A percentile compares a stretch with the other conserved stretches of the same genome.
phyloP scores from a whole-genome alignment of 1,140 invertebrate genomes.

The Berghia stephanieae region DNA sequence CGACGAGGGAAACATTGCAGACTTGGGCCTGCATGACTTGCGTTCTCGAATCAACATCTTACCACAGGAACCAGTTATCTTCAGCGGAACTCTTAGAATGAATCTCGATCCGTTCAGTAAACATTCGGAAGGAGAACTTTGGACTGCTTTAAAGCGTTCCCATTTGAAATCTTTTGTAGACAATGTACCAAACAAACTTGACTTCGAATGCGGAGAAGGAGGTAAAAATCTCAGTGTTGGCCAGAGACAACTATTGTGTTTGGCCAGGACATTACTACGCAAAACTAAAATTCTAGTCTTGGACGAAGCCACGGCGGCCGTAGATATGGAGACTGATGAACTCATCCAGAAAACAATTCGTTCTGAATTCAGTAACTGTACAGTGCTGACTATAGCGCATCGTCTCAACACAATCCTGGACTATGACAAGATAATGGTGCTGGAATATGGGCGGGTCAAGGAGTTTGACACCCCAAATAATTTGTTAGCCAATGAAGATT shows the following conservation, averaged over 20 bases:
- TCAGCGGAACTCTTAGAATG: conserved; percentile 81
- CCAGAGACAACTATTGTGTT: conserved; percentile 69
- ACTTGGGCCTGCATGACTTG: conserved; percentile 70
- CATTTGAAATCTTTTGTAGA: conserved; percentile 62
- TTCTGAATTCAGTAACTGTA: conserved; percentile 58
- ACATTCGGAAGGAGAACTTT: conserved; percentile 76
- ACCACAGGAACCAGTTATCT: conserved; percentile 77
- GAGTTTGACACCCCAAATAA: conserved; percentile 62
- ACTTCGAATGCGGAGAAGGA: conserved; percentile 62
- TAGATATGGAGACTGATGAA: conserved; percentile 66
- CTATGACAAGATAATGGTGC: conserved; percentile 64
- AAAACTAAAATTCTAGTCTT: too few relatives aligned
- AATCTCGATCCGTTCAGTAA: conserved; percentile 84
- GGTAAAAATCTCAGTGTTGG: conserved; percentile 69
- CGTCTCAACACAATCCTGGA: conserved; percentile 68
- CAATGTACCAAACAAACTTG: conserved; percentile 48
- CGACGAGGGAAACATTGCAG: conserved; percentile 77
- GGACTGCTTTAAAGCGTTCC: conserved; percentile 80
- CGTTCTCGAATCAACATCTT: conserved; percentile 54
- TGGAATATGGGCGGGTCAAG: conserved; percentile 72
- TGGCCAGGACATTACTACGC: conserved; percentile 69
- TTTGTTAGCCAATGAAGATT: conserved; percentile 46
- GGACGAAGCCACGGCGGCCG: conserved; percentile 65
- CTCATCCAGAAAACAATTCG: conserved; percentile 66
- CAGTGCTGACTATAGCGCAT: conserved; percentile 67